Evolutionary conservation across 2,113 vertebrate genomes (phyloP).

Genomic region (chimpanzee (Pan troglodytes)): DNA sequence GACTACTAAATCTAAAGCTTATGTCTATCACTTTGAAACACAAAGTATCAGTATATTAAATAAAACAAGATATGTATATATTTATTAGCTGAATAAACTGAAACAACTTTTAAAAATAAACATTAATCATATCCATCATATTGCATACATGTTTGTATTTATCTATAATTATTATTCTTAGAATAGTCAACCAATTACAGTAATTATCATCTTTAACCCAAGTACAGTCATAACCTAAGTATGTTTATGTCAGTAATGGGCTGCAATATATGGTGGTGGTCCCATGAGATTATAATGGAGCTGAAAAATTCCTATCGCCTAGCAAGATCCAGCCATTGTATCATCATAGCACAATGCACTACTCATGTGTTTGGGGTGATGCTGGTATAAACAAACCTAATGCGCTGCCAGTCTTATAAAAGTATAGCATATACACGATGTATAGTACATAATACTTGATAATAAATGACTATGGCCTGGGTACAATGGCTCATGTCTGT

Average conservation of each 20-base stretch:
- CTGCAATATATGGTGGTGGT: not conserved
- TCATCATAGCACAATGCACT: not conserved
- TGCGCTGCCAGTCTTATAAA: not conserved
- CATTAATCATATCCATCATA: not conserved
- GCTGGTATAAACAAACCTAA: not conserved
- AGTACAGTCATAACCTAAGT: not conserved
- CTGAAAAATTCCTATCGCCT: not conserved
- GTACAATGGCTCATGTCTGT: no score
- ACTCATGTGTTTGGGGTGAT: not conserved
- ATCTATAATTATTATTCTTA: not conserved
- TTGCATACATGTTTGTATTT: not conserved
- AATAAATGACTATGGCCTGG: no score
- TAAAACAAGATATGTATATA: not conserved
- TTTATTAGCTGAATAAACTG: not conserved
- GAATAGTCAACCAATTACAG: not conserved
- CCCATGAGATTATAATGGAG: not conserved
- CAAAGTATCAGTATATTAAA: not conserved
- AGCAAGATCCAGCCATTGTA: not conserved
- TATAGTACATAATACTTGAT: not conserved
- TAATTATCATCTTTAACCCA: not conserved
- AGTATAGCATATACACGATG: not conserved
- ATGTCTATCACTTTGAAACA: not conserved
- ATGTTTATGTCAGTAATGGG: not conserved
- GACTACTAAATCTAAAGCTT: not conserved
- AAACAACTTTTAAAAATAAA: not conserved